Percentiles rank a stretch among this genome's conserved stretches.
phyloP scores from a whole-genome alignment of 2,797 vertebrate species.

The Molothrus ater region DNA sequence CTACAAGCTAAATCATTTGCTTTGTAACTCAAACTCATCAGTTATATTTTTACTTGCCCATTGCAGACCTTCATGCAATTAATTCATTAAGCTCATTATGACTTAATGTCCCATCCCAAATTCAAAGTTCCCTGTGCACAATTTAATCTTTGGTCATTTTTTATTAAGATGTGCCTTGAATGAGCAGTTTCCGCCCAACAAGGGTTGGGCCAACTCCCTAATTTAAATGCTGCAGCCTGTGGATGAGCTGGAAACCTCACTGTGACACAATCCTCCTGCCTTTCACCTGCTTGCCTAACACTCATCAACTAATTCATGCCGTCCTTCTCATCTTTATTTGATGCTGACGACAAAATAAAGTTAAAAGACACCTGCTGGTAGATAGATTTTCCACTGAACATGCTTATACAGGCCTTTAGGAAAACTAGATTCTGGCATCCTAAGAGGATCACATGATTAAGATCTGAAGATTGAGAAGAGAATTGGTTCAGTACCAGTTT shows the following conservation, averaged over 20 bases:
- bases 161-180: not conserved
- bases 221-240: constrained; percentile 81
- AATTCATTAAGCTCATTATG: constrained; percentile 56
- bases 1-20: not conserved
- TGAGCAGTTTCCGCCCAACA: not conserved
- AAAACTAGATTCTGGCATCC: constrained; percentile 59
- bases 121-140: constrained; percentile 11
- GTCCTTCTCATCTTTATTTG: constrained; percentile 41
- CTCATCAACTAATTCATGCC: constrained; percentile 41
- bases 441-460: constrained; percentile 65
- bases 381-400: constrained; percentile 51
- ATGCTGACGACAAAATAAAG: constrained; percentile 48
- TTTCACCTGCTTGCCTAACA: constrained; percentile 70
- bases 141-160: constrained; percentile 28
- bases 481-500: constrained; percentile 64
- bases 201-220: constrained; percentile 75
- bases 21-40: not conserved
- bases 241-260: constrained; percentile 79
- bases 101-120: constrained; percentile 37
- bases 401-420: constrained; percentile 44
- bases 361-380: constrained; percentile 52
- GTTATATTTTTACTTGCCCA: constrained; percentile 9
- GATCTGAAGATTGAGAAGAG: constrained; percentile 50
- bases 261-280: constrained; percentile 81
- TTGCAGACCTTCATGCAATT: constrained; percentile 30